Conservation (phyloP, 2,797 vertebrate genomes). For the Otus scops region DNA sequence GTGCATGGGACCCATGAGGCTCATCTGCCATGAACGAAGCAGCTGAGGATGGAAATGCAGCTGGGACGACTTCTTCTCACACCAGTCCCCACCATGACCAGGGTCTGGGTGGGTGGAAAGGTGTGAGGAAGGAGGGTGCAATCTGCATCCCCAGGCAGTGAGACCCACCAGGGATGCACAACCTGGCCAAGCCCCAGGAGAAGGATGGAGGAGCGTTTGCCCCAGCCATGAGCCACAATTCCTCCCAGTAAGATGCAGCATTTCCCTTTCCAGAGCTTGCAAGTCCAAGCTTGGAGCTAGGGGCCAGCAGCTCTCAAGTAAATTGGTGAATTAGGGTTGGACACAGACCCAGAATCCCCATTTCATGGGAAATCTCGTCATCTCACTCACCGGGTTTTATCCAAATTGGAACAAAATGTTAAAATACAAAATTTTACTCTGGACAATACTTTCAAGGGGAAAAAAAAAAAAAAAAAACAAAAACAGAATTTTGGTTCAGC, state of each 20-base stretch:
- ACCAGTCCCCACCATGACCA: background rate
- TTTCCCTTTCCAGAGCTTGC: background rate
- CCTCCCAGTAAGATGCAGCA: background rate
- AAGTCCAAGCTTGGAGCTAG: background rate
- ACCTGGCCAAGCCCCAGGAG: background rate
- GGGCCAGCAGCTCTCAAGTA: background rate
- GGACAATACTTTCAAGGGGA: background rate
- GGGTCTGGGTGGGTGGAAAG: background rate
- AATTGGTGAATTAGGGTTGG: background rate
- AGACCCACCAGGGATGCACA: background rate
- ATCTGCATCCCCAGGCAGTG: background rate
- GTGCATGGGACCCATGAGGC: background rate
- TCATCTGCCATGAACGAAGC: background rate
- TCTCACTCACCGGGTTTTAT: background rate
- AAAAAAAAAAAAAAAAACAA: too few relatives aligned
- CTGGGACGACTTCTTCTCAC: accelerated
- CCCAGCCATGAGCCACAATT: background rate
- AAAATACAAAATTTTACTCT: background rate
- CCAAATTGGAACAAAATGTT: background rate
- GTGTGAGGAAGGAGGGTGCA: background rate
- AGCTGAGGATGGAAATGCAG: background rate
- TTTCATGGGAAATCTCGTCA: background rate
- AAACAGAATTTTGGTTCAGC: background rate
- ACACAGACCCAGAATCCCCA: background rate
- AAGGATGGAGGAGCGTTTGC: accelerated